A percentile compares a stretch with the other conserved stretches of the same genome.
Conservation (phyloP, 2,888 invertebrate species). For the Lysandra coridon region DNA sequence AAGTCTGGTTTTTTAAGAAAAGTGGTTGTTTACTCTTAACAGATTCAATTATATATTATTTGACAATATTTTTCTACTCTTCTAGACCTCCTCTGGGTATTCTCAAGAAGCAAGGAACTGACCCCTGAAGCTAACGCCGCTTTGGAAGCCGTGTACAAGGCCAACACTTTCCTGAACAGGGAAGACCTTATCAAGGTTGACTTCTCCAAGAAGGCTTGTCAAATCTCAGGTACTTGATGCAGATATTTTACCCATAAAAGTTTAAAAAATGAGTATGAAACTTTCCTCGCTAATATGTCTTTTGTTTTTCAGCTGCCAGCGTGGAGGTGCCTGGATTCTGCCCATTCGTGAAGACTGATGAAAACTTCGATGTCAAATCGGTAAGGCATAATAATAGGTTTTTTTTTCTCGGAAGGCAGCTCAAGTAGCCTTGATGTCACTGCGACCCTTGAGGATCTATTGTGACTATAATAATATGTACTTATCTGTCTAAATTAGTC, state of each 20-base stretch:
- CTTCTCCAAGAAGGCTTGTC: constrained; percentile 10
- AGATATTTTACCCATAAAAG: not conserved
- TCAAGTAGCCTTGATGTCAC: too few relatives aligned
- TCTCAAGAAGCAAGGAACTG: constrained; percentile 21
- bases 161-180: not conserved
- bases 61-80: not conserved
- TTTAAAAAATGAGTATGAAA: not conserved
- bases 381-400: constrained; percentile 40
- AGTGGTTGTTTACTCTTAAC: not conserved
- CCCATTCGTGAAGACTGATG: constrained; percentile 59
- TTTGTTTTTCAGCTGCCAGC: constrained; percentile 9
- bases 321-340: constrained; percentile 43
- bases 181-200: constrained; percentile 15
- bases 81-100: constrained; percentile 25
- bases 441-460: too few relatives aligned
- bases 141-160: constrained; percentile 16
- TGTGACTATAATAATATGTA: too few relatives aligned
- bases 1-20: too few relatives aligned
- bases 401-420: too few relatives aligned
- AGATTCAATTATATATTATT: not conserved
- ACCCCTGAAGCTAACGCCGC: not conserved
- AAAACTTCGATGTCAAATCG: constrained; percentile 60
- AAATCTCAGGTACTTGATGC: constrained; percentile 4
- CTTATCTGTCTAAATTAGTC: too few relatives aligned
- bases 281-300: not conserved